phyloP scores from a whole-genome alignment of 2,888 invertebrate genomes.

The Hypselothyrea guttata region DNA sequence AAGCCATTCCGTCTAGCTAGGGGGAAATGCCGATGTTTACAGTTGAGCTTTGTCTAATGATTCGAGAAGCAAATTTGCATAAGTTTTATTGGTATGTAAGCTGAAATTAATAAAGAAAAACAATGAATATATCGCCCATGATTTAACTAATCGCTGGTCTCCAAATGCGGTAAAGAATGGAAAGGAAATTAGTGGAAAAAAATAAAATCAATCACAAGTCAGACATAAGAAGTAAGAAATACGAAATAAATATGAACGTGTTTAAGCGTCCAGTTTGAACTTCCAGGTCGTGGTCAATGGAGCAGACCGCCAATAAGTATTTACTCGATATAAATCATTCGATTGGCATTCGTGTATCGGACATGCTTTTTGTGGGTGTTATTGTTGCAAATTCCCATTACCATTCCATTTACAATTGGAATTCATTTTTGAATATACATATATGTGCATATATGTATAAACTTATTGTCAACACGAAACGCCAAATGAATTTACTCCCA shows the following conservation, averaged over 20 bases:
- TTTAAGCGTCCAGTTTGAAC: constrained; percentile 28
- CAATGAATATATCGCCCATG: constrained; percentile 35
- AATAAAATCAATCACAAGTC: too few species aligned
- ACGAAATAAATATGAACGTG: constrained; percentile 31
- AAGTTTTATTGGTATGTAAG: constrained; percentile 1
- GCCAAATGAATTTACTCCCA: constrained; percentile 21
- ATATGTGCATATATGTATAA: too few species aligned
- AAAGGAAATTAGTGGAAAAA: constrained; percentile 2
- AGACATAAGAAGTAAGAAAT: too few species aligned
- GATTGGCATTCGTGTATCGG: constrained; percentile 27
- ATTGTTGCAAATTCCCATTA: constrained; percentile 22
- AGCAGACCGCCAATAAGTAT: constrained; percentile 13
- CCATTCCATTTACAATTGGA: constrained; percentile 8
- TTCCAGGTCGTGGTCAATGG: constrained; percentile 9
- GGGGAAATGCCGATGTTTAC: too few species aligned
- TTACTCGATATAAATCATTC: constrained; percentile 29
- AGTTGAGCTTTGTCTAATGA: constrained; percentile 39
- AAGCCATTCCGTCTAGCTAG: too few species aligned
- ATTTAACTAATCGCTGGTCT: constrained; percentile 46
- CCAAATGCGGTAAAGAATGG: constrained; percentile 23
- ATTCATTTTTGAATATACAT: constrained; percentile 10
- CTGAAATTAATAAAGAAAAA: too few species aligned
- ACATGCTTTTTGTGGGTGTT: constrained; percentile 37
- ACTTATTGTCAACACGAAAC: constrained; percentile 34
- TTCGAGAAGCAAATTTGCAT: constrained; percentile 27